These are phyloP conservation scores for Botrylloides violaceus DNA, from an alignment of 23 tunicate genomes.

Conservation along the genomic window DNA sequence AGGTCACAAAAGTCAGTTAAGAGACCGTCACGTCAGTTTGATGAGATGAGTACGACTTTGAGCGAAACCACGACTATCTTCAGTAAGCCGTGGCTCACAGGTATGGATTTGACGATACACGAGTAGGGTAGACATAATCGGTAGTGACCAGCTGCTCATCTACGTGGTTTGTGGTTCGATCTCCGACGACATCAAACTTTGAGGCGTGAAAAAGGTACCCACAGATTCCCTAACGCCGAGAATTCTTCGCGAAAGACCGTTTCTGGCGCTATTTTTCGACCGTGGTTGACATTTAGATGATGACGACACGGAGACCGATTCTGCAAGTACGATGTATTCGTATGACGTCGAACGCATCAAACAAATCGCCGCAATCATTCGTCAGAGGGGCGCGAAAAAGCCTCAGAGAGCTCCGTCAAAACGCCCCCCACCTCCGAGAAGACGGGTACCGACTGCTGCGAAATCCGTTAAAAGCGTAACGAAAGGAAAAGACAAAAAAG, in stretches of 20 bases:
- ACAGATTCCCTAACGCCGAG: no score
- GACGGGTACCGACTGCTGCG: constrained; percentile 5
- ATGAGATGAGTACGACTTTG: constrained; percentile 43
- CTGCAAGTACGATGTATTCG: constrained; percentile 92
- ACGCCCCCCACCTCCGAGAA: constrained; percentile 21
- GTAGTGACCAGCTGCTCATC: no score
- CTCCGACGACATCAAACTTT: no score
- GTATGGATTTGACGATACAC: constrained; percentile 13
- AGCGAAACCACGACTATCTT: constrained; percentile 65
- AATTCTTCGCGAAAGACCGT: no score
- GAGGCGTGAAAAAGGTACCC: no score
- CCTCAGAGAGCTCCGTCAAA: constrained; percentile 42
- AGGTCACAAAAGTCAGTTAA: background rate
- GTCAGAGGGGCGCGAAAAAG: constrained; percentile 79
- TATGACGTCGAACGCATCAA: constrained; percentile 75
- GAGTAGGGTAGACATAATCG: no score
- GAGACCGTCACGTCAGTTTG: constrained; percentile 17
- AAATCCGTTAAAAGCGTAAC: background rate
- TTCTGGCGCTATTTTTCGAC: no score
- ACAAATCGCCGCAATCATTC: constrained; percentile 67
- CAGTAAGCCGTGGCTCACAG: constrained; percentile 74
- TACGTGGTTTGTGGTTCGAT: no score
- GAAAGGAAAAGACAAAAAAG: background rate
- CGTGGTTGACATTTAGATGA: no score
- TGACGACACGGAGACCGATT: constrained; percentile 71